These are phyloP conservation scores for Lingula anatina DNA, from an alignment of 2,888 invertebrate species.

Conservation along the genomic window DNA sequence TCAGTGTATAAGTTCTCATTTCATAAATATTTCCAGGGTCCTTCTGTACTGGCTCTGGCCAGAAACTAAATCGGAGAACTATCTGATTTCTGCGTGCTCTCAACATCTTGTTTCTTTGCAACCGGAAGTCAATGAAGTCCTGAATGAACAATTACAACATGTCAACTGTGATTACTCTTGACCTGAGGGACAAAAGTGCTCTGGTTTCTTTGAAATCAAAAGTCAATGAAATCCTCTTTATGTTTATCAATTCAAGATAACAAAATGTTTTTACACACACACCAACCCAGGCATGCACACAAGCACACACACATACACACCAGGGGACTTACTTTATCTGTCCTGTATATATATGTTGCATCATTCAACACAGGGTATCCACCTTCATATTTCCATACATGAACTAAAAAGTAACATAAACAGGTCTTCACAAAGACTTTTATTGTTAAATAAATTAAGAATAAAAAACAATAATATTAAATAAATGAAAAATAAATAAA, in stretches of 20 bases:
- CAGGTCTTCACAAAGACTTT: too few relatives aligned
- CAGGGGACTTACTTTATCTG: conserved; percentile 31
- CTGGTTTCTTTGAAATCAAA: too few relatives aligned
- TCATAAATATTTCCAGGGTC: conserved; percentile 82
- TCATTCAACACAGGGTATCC: conserved; percentile 70
- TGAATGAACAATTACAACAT: too few relatives aligned
- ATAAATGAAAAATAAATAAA: conserved; percentile 2
- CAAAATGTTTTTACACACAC: background rate
- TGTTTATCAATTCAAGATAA: background rate
- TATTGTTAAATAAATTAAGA: too few relatives aligned
- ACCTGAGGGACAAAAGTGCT: too few relatives aligned
- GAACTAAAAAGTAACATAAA: conserved; percentile 61
- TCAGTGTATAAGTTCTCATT: conserved; percentile 84
- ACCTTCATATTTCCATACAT: conserved; percentile 91
- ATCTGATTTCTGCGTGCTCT: conserved; percentile 88
- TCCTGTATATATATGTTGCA: conserved; percentile 42
- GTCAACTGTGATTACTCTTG: too few relatives aligned
- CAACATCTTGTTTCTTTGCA: conserved; percentile 54
- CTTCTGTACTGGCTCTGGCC: conserved; percentile 77
- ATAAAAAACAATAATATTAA: too few relatives aligned
- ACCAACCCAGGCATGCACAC: background rate
- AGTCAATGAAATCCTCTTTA: too few relatives aligned
- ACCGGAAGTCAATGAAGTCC: conserved; percentile 44
- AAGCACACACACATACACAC: too few relatives aligned
- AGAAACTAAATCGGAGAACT: conserved; percentile 92